Percentiles rank a stretch among this genome's conserved stretches.
These are phyloP conservation scores for Apaloderma vittatum DNA, from an alignment of 2,113 vertebrate species.

Conservation along the genomic window DNA sequence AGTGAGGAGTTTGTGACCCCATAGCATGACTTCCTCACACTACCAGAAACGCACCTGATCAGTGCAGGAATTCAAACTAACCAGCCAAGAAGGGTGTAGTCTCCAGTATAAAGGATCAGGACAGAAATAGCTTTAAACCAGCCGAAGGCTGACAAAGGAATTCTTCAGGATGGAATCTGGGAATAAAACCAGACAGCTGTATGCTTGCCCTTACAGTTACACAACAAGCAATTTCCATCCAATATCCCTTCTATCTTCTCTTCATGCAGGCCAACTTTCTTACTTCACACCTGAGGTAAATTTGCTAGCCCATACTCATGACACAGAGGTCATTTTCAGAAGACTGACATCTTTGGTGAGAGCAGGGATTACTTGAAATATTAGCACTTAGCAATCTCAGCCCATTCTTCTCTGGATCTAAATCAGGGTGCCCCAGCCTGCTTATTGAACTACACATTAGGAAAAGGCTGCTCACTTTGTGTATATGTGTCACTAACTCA, in stretches of 20 bases:
- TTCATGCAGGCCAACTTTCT: background rate
- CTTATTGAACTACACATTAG: conserved; percentile 33
- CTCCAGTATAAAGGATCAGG: background rate
- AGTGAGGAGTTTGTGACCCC: background rate
- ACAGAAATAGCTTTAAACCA: background rate
- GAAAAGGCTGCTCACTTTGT: background rate
- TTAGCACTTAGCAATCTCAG: conserved; percentile 5
- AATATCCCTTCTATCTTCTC: background rate
- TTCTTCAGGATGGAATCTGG: background rate
- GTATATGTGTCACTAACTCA: background rate
- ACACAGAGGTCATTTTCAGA: background rate
- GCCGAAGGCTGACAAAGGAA: background rate
- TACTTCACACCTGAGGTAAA: background rate
- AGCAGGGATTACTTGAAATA: conserved; percentile 26
- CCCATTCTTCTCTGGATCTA: background rate
- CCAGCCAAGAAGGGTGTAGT: background rate
- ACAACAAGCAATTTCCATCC: background rate
- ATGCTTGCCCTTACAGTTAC: background rate
- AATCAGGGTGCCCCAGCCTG: background rate
- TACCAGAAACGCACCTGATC: background rate
- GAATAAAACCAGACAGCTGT: background rate
- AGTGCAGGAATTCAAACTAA: background rate
- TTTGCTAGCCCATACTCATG: background rate
- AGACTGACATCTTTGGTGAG: background rate
- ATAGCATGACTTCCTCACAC: background rate